Conservation (phyloP, 2,797 vertebrate species). For the Dromococcyx pavoninus region DNA sequence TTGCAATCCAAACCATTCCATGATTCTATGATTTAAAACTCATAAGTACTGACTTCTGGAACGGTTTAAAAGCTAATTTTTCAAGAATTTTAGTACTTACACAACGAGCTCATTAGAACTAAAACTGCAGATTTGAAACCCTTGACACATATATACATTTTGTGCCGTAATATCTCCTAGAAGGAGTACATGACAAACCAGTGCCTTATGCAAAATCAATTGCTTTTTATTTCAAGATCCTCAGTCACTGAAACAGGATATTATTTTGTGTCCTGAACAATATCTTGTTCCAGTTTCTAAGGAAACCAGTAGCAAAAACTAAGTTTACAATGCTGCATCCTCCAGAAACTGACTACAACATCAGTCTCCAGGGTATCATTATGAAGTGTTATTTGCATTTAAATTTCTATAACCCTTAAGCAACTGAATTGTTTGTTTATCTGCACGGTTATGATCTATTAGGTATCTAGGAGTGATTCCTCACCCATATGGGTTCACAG, state of each 20-base stretch:
- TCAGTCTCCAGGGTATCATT: slow-evolving; percentile 73
- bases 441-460: slow-evolving; percentile 30
- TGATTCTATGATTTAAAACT: not conserved
- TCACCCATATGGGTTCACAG: not conserved
- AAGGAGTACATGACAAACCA: slow-evolving; percentile 49
- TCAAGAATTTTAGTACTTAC: slow-evolving; percentile 32
- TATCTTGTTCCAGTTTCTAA: slow-evolving; percentile 79
- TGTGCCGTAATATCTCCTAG: slow-evolving; percentile 29
- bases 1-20: no score
- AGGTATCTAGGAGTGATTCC: not conserved
- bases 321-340: slow-evolving; percentile 72
- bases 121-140: slow-evolving; percentile 49
- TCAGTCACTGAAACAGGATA: slow-evolving; percentile 74
- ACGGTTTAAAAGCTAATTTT: slow-evolving; percentile 11
- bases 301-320: slow-evolving; percentile 76
- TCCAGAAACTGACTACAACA: slow-evolving; percentile 69
- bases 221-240: slow-evolving; percentile 71
- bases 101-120: slow-evolving; percentile 44
- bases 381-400: slow-evolving; percentile 74
- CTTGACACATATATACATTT: not conserved
- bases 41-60: not conserved
- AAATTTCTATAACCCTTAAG: slow-evolving; percentile 77
- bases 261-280: slow-evolving; percentile 75
- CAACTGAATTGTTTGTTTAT: slow-evolving; percentile 73
- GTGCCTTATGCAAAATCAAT: slow-evolving; percentile 75